A percentile compares a stretch with the other conserved stretches of the same genome.
Evolutionary conservation across 2,888 invertebrate species (phyloP).

Genomic region (Eretmocerus hayati): DNA sequence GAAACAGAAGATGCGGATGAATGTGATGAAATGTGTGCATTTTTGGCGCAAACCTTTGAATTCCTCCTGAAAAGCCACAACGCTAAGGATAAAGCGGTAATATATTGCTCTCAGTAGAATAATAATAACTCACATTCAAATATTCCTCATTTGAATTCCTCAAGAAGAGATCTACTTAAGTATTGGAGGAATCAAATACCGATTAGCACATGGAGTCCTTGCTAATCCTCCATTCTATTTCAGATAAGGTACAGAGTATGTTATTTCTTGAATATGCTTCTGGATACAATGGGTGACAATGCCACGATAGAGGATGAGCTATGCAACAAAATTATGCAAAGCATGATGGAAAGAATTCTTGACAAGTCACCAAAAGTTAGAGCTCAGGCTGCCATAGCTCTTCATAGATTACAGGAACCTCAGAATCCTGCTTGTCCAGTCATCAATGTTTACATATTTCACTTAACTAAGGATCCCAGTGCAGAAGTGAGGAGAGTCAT

Average conservation of each 20-base stretch:
- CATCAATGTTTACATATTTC: slow-evolving; percentile 63
- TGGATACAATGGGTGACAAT: slow-evolving; percentile 67
- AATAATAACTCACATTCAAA: no score
- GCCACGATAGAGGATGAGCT: slow-evolving; percentile 70
- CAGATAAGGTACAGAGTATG: slow-evolving; percentile 70
- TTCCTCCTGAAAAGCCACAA: slow-evolving; percentile 54
- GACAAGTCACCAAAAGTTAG: slow-evolving; percentile 72
- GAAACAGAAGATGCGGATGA: slow-evolving; percentile 44
- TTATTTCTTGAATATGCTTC: slow-evolving; percentile 67
- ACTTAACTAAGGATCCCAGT: slow-evolving; percentile 68
- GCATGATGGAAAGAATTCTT: slow-evolving; percentile 61
- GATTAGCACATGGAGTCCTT: no score
- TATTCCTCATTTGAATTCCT: no score
- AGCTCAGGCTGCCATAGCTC: slow-evolving; percentile 69
- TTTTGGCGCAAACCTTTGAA: slow-evolving; percentile 56
- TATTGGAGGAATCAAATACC: background rate
- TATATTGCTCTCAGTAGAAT: background rate
- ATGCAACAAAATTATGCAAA: slow-evolving; percentile 63
- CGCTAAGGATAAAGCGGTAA: slow-evolving; percentile 46
- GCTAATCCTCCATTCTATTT: no score
- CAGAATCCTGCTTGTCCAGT: slow-evolving; percentile 67
- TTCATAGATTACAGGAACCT: slow-evolving; percentile 76
- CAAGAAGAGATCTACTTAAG: background rate
- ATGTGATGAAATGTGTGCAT: slow-evolving; percentile 46
- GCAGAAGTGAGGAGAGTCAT: slow-evolving; percentile 68